Percentiles rank a stretch among this genome's conserved stretches.
Evolutionary conservation across 2,113 vertebrate species (phyloP).

Genomic region (Suricata suricatta): DNA sequence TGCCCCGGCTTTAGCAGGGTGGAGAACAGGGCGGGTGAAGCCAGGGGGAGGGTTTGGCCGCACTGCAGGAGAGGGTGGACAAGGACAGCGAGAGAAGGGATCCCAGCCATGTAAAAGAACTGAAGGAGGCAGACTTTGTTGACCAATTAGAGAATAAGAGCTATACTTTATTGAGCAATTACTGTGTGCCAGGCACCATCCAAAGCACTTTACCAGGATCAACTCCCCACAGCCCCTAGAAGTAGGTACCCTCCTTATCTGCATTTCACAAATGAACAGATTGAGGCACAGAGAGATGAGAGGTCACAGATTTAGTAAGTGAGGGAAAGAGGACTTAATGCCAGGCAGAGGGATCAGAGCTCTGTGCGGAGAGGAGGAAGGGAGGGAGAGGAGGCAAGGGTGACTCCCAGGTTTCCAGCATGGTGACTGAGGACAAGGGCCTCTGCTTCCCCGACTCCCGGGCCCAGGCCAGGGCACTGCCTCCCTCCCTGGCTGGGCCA

Average conservation of each 20-base stretch:
- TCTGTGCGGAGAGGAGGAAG: neutral
- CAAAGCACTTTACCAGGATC: neutral
- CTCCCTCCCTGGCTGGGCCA: neutral
- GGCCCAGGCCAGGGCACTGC: neutral
- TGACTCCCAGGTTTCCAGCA: neutral
- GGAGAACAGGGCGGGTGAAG: neutral
- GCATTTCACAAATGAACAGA: neutral
- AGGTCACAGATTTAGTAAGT: neutral
- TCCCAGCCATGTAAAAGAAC: neutral
- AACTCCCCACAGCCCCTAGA: neutral
- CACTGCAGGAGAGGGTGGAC: neutral
- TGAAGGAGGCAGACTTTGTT: neutral
- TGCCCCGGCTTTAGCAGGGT: neutral
- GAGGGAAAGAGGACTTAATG: neutral
- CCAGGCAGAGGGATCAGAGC: neutral
- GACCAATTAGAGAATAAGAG: neutral
- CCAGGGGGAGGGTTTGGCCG: neutral
- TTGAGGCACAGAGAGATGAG: neutral
- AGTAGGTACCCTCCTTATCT: neutral
- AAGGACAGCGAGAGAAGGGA: rapidly evolving
- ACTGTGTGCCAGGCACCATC: neutral
- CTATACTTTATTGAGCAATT: neutral
- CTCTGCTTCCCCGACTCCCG: neutral
- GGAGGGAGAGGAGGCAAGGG: neutral
- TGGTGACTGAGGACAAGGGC: neutral